phyloP scores from a whole-genome alignment of 2,113 vertebrate species.

The Hippopotamus amphibius region DNA sequence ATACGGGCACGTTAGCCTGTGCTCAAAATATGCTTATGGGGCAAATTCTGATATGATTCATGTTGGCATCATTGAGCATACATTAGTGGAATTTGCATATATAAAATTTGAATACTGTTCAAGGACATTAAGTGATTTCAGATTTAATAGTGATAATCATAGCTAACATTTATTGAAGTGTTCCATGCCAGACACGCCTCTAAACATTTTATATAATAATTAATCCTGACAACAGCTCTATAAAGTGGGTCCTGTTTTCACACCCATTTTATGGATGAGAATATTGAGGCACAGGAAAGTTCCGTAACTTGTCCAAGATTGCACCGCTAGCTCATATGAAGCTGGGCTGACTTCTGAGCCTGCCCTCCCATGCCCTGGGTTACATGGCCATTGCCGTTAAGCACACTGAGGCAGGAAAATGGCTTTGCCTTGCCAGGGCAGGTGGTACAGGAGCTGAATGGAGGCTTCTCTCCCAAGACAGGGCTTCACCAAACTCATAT shows the following conservation, averaged over 20 bases:
- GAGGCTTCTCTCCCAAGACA: background rate
- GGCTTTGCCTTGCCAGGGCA: background rate
- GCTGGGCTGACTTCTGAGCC: background rate
- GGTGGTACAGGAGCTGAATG: background rate
- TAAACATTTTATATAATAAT: constrained; percentile 50
- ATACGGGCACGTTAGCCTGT: constrained; percentile 37
- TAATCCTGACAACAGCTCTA: background rate
- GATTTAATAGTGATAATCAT: constrained; percentile 67
- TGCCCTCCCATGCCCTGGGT: rapidly evolving
- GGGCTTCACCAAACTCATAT: background rate
- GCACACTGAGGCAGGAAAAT: background rate
- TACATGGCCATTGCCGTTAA: rapidly evolving
- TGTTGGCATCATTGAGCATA: constrained; percentile 73
- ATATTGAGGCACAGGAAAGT: background rate
- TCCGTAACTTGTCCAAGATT: background rate
- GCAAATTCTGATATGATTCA: constrained; percentile 79
- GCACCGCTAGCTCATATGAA: background rate
- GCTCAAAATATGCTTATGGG: constrained; percentile 77
- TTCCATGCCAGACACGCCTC: constrained; percentile 7
- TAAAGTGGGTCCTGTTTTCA: background rate
- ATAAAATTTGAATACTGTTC: constrained; percentile 74
- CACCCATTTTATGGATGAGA: constrained; percentile 38
- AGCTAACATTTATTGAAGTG: constrained; percentile 62
- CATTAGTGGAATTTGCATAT: constrained; percentile 74
- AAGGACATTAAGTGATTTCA: constrained; percentile 73